phyloP scores from a whole-genome alignment of 2,888 invertebrate species.

The Cataglyphis cursor region DNA sequence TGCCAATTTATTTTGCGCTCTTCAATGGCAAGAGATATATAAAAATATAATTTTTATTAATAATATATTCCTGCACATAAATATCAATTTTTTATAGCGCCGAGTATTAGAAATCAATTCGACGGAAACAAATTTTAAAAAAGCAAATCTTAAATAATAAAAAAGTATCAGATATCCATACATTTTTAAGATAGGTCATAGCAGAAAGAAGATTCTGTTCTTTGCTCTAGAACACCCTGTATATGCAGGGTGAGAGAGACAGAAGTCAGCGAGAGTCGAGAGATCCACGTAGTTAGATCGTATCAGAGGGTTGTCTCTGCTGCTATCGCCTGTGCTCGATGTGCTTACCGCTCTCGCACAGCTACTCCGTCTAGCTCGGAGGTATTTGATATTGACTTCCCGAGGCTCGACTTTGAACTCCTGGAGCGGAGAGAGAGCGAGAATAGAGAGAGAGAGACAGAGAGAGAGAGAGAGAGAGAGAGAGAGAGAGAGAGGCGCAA shows the following conservation, averaged over 20 bases:
- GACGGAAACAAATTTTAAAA: not conserved
- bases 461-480: constrained; percentile 45
- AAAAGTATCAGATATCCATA: not conserved
- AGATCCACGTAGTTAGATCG: constrained; percentile 73
- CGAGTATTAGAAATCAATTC: not conserved
- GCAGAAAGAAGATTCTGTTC: not conserved
- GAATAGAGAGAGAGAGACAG: constrained; percentile 52
- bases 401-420: constrained; percentile 84
- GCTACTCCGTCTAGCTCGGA: constrained; percentile 83
- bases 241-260: constrained; percentile 40
- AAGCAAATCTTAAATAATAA: not conserved
- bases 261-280: constrained; percentile 47
- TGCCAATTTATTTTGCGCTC: not conserved
- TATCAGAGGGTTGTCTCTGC: constrained; percentile 79
- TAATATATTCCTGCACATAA: not conserved
- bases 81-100: not conserved
- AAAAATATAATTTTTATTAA: not conserved
- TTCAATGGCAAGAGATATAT: not conserved
- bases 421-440: constrained; percentile 52
- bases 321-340: constrained; percentile 69
- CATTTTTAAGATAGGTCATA: not conserved
- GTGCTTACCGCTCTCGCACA: constrained; percentile 72
- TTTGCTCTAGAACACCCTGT: constrained; percentile 25
- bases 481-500: constrained; percentile 51
- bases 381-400: constrained; percentile 87